These are phyloP conservation scores for Charaxes varanes DNA, from an alignment of 1,140 invertebrate species.

Conservation along the genomic window DNA sequence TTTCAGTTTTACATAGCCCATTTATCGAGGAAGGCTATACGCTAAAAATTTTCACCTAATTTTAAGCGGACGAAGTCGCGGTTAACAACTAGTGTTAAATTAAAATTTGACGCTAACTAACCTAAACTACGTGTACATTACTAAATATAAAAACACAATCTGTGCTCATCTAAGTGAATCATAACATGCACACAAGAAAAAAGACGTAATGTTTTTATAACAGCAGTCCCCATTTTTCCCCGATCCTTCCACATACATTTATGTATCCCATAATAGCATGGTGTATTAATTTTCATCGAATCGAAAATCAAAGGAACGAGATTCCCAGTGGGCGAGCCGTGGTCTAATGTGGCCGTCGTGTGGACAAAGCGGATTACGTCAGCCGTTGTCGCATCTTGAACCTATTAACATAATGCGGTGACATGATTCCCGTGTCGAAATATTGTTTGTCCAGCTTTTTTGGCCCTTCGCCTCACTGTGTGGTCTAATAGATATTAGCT, in stretches of 20 bases:
- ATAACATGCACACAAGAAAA: too few relatives aligned
- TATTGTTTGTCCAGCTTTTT: constrained; percentile 42
- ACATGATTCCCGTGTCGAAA: constrained; percentile 34
- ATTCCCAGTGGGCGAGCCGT: constrained; percentile 40
- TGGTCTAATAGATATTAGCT: constrained; percentile 28
- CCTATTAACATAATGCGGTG: constrained; percentile 60
- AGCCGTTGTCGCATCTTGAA: constrained; percentile 53
- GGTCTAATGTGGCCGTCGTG: constrained; percentile 50
- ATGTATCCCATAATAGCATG: constrained; percentile 19
- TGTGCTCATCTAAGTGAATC: too few relatives aligned
- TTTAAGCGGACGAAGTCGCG: too few relatives aligned
- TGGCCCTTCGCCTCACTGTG: constrained; percentile 32
- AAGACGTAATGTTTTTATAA: too few relatives aligned
- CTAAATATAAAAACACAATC: too few relatives aligned
- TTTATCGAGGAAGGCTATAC: too few relatives aligned
- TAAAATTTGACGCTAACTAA: too few relatives aligned
- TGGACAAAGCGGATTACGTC: constrained; percentile 65
- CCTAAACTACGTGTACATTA: too few relatives aligned
- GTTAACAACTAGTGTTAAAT: too few relatives aligned
- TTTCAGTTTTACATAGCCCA: too few relatives aligned
- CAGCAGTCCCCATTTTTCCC: not conserved
- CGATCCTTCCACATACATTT: constrained; percentile 6
- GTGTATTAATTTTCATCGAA: constrained; percentile 63
- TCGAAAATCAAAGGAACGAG: constrained; percentile 61
- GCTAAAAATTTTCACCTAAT: too few relatives aligned